Evolutionary conservation across 2,113 vertebrate species (phyloP).

Genomic region (Austrofundulus limnaeus): DNA sequence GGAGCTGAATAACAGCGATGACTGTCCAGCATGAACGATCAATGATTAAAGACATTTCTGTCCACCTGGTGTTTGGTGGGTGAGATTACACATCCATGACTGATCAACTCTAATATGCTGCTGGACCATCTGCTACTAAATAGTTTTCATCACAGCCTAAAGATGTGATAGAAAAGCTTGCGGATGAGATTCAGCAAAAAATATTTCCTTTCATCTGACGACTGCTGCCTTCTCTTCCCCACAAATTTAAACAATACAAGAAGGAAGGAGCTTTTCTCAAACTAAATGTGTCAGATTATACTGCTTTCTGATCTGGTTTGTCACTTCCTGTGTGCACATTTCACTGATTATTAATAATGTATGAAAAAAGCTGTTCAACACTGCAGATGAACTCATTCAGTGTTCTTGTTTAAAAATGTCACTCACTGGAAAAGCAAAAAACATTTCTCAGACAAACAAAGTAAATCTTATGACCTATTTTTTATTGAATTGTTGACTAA

Average conservation of each 20-base stretch:
- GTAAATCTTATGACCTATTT: not conserved
- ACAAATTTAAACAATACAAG: not conserved
- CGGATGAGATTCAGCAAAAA: no score
- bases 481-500: no score
- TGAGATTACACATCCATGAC: no score
- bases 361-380: conserved; percentile 41
- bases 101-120: no score
- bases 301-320: conserved; percentile 9
- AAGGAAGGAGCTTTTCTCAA: not conserved
- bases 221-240: not conserved
- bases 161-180: no score
- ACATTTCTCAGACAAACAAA: not conserved
- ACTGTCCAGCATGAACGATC: no score
- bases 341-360: conserved; percentile 48
- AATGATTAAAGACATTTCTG: no score
- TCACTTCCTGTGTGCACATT: conserved; percentile 45
- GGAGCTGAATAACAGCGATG: no score
- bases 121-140: no score
- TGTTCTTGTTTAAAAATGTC: conserved; percentile 33
- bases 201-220: no score
- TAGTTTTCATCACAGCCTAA: no score
- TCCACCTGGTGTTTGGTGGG: no score
- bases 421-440: not conserved
- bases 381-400: conserved; percentile 8
- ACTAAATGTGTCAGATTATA: conserved; percentile 6